A percentile compares a stretch with the other conserved stretches of the same genome.
These are phyloP conservation scores for Thomomys bottae DNA, from an alignment of 2,113 vertebrate species.

Conservation along the genomic window DNA sequence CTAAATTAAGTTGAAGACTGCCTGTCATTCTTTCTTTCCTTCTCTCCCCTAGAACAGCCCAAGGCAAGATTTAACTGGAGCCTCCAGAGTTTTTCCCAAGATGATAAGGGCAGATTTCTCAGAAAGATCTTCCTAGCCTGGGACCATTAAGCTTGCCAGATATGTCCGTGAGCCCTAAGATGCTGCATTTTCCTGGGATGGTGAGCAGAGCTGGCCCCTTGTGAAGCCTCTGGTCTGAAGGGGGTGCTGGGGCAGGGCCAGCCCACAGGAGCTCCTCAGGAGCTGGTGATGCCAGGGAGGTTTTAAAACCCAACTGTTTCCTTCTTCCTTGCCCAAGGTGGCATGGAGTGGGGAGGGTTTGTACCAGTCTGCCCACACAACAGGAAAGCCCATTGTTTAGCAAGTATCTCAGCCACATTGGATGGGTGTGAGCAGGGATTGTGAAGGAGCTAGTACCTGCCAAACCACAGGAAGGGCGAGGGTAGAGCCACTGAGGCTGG, in stretches of 20 bases:
- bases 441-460: constrained; percentile 12
- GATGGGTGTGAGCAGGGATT: no score
- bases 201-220: neutral
- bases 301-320: neutral
- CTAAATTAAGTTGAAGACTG: neutral
- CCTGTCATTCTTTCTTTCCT: neutral
- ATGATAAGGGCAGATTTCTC: neutral
- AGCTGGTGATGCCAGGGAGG: neutral
- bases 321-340: neutral
- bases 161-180: neutral
- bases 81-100: neutral
- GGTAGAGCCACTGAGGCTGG: neutral
- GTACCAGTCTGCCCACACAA: constrained; percentile 25
- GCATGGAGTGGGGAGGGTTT: no score
- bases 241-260: accelerated
- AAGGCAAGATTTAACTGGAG: neutral
- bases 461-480: constrained; percentile 61
- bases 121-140: neutral
- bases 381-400: constrained; percentile 58
- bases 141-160: neutral
- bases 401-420: neutral
- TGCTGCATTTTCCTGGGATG: neutral
- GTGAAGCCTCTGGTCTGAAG: neutral
- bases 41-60: neutral
- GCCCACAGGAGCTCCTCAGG: neutral